phyloP scores from a whole-genome alignment of 1,140 invertebrate species.

The Drosophila paulistorum region DNA sequence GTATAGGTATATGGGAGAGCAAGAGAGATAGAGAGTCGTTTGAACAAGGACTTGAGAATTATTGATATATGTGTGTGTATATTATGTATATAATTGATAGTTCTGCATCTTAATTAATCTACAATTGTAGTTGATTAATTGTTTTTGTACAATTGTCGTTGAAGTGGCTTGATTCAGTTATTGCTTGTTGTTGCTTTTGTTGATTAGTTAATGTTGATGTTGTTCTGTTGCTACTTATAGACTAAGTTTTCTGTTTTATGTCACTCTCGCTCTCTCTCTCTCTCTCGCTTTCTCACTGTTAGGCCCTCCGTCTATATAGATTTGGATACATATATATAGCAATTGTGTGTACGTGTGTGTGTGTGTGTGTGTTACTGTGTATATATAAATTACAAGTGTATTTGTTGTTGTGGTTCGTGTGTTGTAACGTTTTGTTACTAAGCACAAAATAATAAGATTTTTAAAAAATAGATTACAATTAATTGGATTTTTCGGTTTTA shows the following conservation, averaged over 20 bases:
- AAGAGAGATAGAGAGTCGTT: slow-evolving; percentile 16
- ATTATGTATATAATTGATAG: slow-evolving; percentile 9
- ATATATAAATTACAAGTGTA: slow-evolving; percentile 49
- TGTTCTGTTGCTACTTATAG: slow-evolving; percentile 19
- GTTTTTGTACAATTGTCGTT: slow-evolving; percentile 7
- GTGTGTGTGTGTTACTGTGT: slow-evolving; percentile 1
- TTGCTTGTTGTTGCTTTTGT: slow-evolving; percentile 9
- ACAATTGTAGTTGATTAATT: slow-evolving; percentile 9
- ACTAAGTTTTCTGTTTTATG: background rate
- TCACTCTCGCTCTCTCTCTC: background rate
- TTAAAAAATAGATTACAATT: slow-evolving; percentile 17
- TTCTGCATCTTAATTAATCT: slow-evolving; percentile 3
- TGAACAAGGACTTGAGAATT: background rate
- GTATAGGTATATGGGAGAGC: slow-evolving; percentile 40
- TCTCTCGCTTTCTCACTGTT: background rate
- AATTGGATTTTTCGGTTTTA: slow-evolving; percentile 33
- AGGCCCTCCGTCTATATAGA: background rate
- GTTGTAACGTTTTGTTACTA: background rate
- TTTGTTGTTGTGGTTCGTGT: slow-evolving; percentile 3
- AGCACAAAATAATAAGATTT: background rate
- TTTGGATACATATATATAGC: slow-evolving; percentile 13
- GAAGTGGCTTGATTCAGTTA: slow-evolving; percentile 4
- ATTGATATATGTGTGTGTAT: background rate
- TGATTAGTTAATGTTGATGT: slow-evolving; percentile 12
- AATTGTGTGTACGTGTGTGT: background rate